These are phyloP conservation scores for Psittacula cyanocephala DNA, from an alignment of 2,113 vertebrate genomes.

Conservation along the genomic window DNA sequence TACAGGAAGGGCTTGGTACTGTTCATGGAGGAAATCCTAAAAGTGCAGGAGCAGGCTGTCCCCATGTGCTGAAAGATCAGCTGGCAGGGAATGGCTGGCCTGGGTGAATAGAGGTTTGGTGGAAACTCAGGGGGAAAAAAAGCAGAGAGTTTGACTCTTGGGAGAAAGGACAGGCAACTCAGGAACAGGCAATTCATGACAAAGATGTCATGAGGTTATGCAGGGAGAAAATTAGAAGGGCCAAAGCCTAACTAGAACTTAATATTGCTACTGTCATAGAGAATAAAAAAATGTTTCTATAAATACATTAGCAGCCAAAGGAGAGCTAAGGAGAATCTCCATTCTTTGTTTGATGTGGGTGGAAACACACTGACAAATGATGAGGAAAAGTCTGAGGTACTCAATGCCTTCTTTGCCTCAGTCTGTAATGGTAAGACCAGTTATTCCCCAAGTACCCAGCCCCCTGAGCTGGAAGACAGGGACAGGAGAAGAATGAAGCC, in stretches of 20 bases:
- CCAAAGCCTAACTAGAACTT: not conserved
- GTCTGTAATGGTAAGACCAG: not conserved
- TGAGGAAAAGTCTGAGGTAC: not conserved
- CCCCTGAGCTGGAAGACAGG: not conserved
- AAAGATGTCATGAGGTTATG: not conserved
- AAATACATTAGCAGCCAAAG: not conserved
- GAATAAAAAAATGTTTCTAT: not conserved
- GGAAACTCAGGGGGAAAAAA: not conserved
- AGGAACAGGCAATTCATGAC: not conserved
- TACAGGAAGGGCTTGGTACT: not conserved
- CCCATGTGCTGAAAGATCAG: not conserved
- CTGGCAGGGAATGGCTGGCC: accelerated
- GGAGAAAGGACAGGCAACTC: not conserved
- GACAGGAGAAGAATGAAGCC: not conserved
- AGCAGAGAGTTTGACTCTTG: not conserved
- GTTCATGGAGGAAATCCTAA: not conserved
- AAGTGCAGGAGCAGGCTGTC: not conserved
- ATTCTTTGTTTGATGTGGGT: not conserved
- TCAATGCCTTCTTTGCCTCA: not conserved
- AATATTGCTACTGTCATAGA: not conserved
- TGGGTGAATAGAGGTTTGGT: not conserved
- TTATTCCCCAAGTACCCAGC: not conserved
- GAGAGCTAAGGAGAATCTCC: not conserved
- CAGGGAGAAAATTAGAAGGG: not conserved
- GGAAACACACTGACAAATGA: not conserved